phyloP scores from a whole-genome alignment of 2,113 vertebrate genomes.

The Galbula dea region DNA sequence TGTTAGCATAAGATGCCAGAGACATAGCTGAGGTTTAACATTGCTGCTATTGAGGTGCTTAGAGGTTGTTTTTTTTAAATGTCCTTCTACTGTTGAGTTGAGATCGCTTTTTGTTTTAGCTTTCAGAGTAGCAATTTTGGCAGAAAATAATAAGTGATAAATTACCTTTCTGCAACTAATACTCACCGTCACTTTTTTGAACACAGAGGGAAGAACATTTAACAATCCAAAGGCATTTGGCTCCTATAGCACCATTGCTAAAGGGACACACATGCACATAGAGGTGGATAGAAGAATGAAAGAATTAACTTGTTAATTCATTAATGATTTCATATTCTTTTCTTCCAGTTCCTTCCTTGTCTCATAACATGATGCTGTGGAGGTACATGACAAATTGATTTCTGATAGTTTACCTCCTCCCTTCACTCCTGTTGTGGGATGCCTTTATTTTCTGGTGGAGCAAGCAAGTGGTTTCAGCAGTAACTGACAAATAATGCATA shows the following conservation, averaged over 20 bases:
- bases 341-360: neutral
- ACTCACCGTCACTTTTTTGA: neutral
- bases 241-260: neutral
- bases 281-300: neutral
- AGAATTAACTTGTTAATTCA: neutral
- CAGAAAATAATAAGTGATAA: neutral
- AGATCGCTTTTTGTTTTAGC: neutral
- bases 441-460: neutral
- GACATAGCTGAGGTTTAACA: neutral
- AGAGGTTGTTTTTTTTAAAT: neutral
- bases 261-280: neutral
- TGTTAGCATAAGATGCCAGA: constrained; percentile 10
- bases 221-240: neutral
- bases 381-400: neutral
- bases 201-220: neutral
- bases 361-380: neutral
- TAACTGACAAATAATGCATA: constrained; percentile 41
- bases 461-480: constrained; percentile 23
- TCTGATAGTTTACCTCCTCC: neutral
- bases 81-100: neutral
- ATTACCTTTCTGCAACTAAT: neutral
- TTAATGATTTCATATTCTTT: neutral
- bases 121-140: neutral
- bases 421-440: neutral
- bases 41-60: neutral